A percentile compares a stretch with the other conserved stretches of the same genome.
phyloP scores from a whole-genome alignment of 2,888 invertebrate species.

The Netelia fuscicornis region DNA sequence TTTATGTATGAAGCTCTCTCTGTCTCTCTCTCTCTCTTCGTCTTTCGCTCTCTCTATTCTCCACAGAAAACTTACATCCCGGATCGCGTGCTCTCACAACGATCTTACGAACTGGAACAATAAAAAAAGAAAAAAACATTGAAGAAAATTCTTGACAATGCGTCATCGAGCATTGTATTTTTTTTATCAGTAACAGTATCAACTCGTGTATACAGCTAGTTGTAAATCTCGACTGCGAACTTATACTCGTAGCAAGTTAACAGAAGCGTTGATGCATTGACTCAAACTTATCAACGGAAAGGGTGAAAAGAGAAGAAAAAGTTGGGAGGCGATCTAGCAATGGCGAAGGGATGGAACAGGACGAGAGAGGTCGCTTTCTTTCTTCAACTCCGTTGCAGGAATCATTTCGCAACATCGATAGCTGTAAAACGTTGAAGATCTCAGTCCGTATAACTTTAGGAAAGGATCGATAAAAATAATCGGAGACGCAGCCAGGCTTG shows the following conservation, averaged over 20 bases:
- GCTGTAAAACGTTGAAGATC: not conserved
- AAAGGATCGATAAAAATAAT: slow-evolving; percentile 67
- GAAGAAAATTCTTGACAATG: slow-evolving; percentile 58
- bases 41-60: not conserved
- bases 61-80: slow-evolving; percentile 45
- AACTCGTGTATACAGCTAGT: not conserved
- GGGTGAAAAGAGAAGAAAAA: not conserved
- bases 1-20: not conserved
- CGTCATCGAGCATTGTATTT: slow-evolving; percentile 36
- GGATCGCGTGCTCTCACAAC: slow-evolving; percentile 46
- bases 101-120: slow-evolving; percentile 31
- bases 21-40: not conserved
- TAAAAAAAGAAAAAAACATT: not conserved
- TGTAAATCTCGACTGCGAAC: not conserved
- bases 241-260: not conserved
- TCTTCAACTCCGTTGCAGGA: no score
- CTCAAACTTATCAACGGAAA: not conserved
- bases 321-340: no score
- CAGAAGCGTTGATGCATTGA: not conserved
- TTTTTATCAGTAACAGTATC: not conserved
- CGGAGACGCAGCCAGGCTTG: slow-evolving; percentile 17
- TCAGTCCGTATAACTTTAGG: slow-evolving; percentile 10
- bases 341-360: no score
- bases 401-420: no score
- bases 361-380: no score